These are phyloP conservation scores for Phaedon cochleariae DNA, from an alignment of 2,888 invertebrate species.

Conservation along the genomic window DNA sequence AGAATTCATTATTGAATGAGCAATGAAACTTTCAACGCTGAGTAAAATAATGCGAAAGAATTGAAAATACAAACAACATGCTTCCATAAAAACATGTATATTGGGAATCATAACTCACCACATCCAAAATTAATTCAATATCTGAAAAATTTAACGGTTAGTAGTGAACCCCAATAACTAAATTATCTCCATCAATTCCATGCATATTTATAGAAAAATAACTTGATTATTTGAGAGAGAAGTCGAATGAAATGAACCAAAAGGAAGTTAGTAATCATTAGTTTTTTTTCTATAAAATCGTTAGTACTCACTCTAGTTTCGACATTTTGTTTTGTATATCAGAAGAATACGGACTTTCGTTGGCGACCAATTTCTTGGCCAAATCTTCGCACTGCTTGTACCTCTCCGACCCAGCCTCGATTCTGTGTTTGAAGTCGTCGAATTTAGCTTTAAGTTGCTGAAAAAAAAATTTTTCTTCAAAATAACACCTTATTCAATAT, in stretches of 20 bases:
- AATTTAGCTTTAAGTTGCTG: constrained; percentile 87
- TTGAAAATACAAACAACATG: too few species aligned
- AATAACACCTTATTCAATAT: background rate
- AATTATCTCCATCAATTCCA: background rate
- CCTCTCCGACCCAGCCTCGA: constrained; percentile 89
- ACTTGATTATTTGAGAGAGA: too few species aligned
- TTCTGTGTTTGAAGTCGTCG: constrained; percentile 90
- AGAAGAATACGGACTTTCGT: constrained; percentile 84
- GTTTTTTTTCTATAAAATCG: background rate
- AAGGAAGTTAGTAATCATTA: too few species aligned
- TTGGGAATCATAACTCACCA: background rate
- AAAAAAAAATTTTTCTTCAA: constrained; percentile 36
- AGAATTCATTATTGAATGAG: too few species aligned
- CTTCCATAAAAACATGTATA: too few species aligned
- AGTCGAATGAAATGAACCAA: too few species aligned
- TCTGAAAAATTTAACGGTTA: constrained; percentile 1
- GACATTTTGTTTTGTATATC: constrained; percentile 89
- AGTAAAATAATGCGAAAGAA: too few species aligned
- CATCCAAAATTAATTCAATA: constrained; percentile 2
- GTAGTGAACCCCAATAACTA: background rate
- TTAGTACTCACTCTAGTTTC: constrained; percentile 76
- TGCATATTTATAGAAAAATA: background rate
- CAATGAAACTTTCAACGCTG: too few species aligned
- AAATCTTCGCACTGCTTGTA: constrained; percentile 90
- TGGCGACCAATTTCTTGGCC: constrained; percentile 86